A percentile compares a stretch with the other conserved stretches of the same genome.
Conservation (phyloP, 1,140 invertebrate species). For the Kradibia gibbosae region DNA sequence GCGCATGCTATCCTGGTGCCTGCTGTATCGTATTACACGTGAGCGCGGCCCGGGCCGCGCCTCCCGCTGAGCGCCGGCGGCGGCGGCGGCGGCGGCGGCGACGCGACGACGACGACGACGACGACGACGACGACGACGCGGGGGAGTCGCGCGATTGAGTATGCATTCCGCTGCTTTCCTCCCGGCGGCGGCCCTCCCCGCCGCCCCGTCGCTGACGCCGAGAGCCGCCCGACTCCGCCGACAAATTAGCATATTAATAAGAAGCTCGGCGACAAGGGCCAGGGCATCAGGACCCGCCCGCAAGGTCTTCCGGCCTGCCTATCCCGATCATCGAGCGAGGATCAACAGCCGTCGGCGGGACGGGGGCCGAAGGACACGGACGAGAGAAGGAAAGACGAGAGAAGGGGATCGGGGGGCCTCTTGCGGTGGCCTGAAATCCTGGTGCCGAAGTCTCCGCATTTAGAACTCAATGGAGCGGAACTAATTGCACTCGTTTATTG, state of each 20-base stretch:
- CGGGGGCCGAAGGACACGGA: background rate
- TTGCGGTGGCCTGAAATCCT: conserved; percentile 65
- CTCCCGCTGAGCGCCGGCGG: background rate
- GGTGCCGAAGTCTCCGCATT: conserved; percentile 70
- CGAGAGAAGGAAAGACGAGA: too few species aligned
- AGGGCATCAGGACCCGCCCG: conserved; percentile 71
- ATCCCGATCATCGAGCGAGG: conserved; percentile 45
- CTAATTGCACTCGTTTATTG: conserved; percentile 60
- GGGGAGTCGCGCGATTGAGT: too few species aligned
- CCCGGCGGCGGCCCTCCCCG: too few species aligned
- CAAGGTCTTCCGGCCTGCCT: conserved; percentile 51
- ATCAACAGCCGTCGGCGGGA: background rate
- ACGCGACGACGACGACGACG: background rate
- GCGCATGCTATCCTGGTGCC: conserved; percentile 64
- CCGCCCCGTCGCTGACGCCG: too few species aligned
- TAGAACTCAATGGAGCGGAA: conserved; percentile 73
- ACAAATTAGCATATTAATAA: conserved; percentile 74
- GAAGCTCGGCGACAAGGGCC: conserved; percentile 70
- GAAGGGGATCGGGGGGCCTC: conserved; percentile 58
- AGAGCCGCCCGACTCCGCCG: too few species aligned
- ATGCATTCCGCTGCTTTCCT: too few species aligned
- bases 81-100: background rate
- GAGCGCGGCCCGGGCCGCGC: conserved; percentile 45
- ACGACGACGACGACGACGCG: too few species aligned
- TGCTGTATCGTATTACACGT: conserved; percentile 71